phyloP scores from a whole-genome alignment of 2,797 vertebrate species.

The Sylvia borin region DNA sequence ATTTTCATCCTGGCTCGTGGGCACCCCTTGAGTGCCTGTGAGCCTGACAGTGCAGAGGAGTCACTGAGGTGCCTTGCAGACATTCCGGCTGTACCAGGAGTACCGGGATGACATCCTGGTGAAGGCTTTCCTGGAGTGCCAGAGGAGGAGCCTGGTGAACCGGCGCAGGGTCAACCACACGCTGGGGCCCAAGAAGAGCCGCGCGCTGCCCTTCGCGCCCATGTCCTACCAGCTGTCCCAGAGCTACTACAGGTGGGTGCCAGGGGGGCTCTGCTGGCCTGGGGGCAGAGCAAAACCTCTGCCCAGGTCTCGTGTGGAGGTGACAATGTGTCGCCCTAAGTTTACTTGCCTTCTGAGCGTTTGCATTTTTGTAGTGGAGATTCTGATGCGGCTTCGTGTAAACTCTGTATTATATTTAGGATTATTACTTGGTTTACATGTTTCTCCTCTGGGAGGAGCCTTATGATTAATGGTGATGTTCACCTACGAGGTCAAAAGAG shows the following conservation, averaged over 20 bases:
- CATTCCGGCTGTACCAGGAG: constrained; percentile 88
- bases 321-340: not conserved
- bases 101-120: constrained; percentile 87
- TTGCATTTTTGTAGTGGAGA: too few relatives aligned
- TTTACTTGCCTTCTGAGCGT: too few relatives aligned
- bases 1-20: not conserved
- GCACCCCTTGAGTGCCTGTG: not conserved
- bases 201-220: constrained; percentile 89
- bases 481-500: too few relatives aligned
- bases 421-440: too few relatives aligned
- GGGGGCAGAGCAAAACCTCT: not conserved
- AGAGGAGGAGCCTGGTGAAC: constrained; percentile 87
- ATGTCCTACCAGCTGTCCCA: constrained; percentile 98
- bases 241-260: constrained; percentile 88
- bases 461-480: too few relatives aligned
- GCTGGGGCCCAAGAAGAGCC: constrained; percentile 88
- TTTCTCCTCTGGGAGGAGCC: too few relatives aligned
- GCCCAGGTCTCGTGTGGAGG: fast-evolving
- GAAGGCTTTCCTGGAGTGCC: constrained; percentile 87
- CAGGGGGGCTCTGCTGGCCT: not conserved
- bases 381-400: too few relatives aligned
- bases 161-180: constrained; percentile 85
- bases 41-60: not conserved
- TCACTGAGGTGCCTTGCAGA: constrained; percentile 66
- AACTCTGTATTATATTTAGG: too few relatives aligned